Evolutionary conservation across 2,888 invertebrate species (phyloP).

Genomic region (Aspidiotus rigidus): DNA sequence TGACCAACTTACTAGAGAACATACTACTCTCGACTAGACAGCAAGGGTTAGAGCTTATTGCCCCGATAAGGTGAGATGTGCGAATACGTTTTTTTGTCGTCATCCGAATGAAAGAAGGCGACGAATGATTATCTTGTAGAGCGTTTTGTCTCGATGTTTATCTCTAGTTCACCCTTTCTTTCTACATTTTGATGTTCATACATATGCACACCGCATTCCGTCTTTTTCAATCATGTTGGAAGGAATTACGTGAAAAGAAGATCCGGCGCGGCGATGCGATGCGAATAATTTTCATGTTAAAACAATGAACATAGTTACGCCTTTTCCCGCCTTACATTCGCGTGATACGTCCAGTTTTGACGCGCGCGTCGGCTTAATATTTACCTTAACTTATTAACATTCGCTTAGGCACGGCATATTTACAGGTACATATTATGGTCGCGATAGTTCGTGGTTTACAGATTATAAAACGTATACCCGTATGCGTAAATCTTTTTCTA

Average conservation of each 20-base stretch:
- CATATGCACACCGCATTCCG: background rate
- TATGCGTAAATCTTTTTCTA: too few species aligned
- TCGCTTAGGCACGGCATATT: background rate
- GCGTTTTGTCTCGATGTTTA: slow-evolving; percentile 4
- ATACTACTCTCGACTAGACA: too few species aligned
- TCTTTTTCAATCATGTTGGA: background rate
- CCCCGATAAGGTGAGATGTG: background rate
- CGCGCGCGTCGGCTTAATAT: slow-evolving; percentile 2
- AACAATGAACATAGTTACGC: background rate
- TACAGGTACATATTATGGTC: too few species aligned
- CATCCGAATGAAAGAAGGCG: background rate
- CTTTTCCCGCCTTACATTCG: slow-evolving; percentile 1
- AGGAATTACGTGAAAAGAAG: background rate
- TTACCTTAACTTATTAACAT: background rate
- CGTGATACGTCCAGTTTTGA: slow-evolving; percentile 4
- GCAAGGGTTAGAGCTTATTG: too few species aligned
- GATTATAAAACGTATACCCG: too few species aligned
- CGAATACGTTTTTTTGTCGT: background rate
- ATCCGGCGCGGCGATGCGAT: background rate
- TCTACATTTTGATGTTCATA: background rate
- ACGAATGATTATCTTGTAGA: slow-evolving; percentile 3
- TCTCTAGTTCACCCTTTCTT: background rate
- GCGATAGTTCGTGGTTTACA: too few species aligned
- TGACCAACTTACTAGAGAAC: too few species aligned
- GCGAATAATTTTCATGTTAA: slow-evolving; percentile 4